Percentiles rank a stretch among this genome's conserved stretches.
Conservation (phyloP, 2,797 vertebrate species). For the Babyrousa celebensis region DNA sequence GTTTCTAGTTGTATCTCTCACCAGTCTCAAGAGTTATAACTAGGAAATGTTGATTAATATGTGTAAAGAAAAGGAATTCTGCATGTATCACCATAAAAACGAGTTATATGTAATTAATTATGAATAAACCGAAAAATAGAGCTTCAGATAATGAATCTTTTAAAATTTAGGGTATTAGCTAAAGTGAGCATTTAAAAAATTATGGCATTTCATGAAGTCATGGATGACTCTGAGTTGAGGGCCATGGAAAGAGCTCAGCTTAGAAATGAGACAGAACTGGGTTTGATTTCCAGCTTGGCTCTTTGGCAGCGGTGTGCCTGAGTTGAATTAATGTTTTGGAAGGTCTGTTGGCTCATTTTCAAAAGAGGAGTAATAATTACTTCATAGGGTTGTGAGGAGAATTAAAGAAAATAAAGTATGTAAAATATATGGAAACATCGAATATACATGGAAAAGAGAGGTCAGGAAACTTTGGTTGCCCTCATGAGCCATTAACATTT, state of each 20-base stretch:
- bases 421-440: background rate
- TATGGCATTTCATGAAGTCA: background rate
- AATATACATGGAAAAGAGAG: too few species aligned
- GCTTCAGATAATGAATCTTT: slow-evolving; percentile 16
- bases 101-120: slow-evolving; percentile 35
- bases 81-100: background rate
- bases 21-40: background rate
- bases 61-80: background rate
- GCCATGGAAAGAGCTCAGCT: background rate
- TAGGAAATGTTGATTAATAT: background rate
- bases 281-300: background rate
- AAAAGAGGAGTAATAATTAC: slow-evolving; percentile 10
- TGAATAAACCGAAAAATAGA: slow-evolving; percentile 8
- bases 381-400: background rate
- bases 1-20: background rate
- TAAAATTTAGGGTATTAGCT: slow-evolving; percentile 9
- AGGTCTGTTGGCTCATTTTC: background rate
- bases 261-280: background rate
- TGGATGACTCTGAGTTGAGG: background rate
- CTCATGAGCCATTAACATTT: too few species aligned
- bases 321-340: background rate
- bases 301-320: background rate
- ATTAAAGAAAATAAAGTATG: background rate
- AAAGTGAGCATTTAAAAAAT: slow-evolving; percentile 3
- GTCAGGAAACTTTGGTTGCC: too few species aligned